Evolutionary conservation across 64 coral and sea anemone species (phyloP).

Genomic region (Pocillopora verrucosa): DNA sequence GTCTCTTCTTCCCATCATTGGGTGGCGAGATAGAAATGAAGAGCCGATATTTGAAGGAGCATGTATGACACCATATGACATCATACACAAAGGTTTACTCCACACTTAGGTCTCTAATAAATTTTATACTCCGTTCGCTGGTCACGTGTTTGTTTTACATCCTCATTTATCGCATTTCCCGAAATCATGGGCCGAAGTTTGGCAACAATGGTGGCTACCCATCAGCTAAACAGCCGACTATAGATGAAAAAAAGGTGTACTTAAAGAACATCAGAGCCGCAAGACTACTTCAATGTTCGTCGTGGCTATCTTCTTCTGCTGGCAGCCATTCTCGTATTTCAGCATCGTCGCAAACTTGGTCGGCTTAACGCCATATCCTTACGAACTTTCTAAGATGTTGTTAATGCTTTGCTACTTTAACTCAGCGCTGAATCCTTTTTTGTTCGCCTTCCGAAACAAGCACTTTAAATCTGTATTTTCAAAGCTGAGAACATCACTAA

Average conservation of each 20-base stretch:
- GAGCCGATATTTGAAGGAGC: not conserved
- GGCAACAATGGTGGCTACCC: not conserved
- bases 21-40: slow-evolving; percentile 40
- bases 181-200: not conserved
- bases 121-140: not conserved
- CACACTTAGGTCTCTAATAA: not conserved
- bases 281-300: slow-evolving; percentile 35
- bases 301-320: slow-evolving; percentile 25
- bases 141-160: slow-evolving; percentile 21
- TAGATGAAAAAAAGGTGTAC: not conserved
- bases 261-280: not conserved
- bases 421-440: slow-evolving; percentile 77
- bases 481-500: not conserved
- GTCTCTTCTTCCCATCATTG: slow-evolving; percentile 76
- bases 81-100: not conserved
- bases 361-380: not conserved
- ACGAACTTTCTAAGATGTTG: slow-evolving; percentile 5
- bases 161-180: not conserved
- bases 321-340: slow-evolving; percentile 19
- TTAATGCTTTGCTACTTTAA: slow-evolving; percentile 80
- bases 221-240: not conserved
- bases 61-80: not conserved
- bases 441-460: slow-evolving; percentile 88
- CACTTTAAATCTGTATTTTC: slow-evolving; percentile 68
- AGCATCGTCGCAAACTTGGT: slow-evolving; percentile 20